Conservation (phyloP, 2,113 vertebrate genomes). For the Apus apus region DNA sequence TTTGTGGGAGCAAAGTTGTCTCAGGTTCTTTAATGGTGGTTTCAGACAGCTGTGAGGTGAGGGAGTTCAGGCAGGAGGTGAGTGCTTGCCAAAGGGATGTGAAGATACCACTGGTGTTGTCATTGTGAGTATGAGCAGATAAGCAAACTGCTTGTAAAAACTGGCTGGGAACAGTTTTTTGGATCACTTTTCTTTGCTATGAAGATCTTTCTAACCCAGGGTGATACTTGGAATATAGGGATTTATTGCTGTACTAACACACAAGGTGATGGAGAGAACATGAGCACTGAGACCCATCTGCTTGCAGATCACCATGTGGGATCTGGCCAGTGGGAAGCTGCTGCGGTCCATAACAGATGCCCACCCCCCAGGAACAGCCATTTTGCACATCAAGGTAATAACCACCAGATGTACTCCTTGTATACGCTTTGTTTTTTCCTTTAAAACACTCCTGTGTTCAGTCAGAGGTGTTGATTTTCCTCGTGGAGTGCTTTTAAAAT, state of each 20-base stretch:
- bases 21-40: background rate
- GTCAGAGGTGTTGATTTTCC: background rate
- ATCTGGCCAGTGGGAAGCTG: slow-evolving; percentile 95
- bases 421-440: too few species aligned
- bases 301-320: slow-evolving; percentile 97
- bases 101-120: background rate
- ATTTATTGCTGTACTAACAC: rapidly evolving
- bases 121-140: background rate
- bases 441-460: background rate
- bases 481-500: background rate
- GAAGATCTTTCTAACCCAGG: background rate
- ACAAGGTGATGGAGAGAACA: rapidly evolving
- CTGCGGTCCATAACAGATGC: slow-evolving; percentile 95
- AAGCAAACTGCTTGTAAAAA: background rate
- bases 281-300: slow-evolving; percentile 36
- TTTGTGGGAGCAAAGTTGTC: background rate
- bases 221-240: background rate
- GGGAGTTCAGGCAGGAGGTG: background rate
- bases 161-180: background rate
- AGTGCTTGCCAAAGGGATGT: background rate
- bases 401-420: background rate
- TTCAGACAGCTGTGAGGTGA: background rate
- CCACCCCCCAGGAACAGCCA: slow-evolving; percentile 95
- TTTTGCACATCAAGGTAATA: slow-evolving; percentile 94
- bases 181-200: background rate